Percentiles rank a stretch among this genome's conserved stretches.
Conservation (phyloP, 2,888 invertebrate genomes). For the Drosophila pegasa region DNA sequence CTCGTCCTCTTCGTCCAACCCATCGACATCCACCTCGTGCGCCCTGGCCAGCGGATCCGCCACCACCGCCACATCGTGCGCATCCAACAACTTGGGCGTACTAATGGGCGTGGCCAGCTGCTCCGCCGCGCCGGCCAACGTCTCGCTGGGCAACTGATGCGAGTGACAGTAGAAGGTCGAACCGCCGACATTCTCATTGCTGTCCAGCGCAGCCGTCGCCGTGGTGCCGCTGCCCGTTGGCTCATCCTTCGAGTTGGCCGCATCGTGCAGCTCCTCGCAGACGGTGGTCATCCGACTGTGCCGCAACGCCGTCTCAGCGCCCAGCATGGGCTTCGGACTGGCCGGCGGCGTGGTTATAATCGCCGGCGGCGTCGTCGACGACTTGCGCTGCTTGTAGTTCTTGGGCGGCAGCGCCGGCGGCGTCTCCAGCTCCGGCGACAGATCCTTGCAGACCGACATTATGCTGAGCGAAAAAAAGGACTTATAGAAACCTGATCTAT, state of each 20-base stretch:
- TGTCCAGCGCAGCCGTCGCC: slow-evolving; percentile 23
- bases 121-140: slow-evolving; percentile 14
- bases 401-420: slow-evolving; percentile 88
- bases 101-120: slow-evolving; percentile 35
- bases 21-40: slow-evolving; percentile 16
- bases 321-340: slow-evolving; percentile 82
- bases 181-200: slow-evolving; percentile 52
- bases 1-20: slow-evolving; percentile 25
- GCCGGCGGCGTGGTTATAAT: slow-evolving; percentile 82
- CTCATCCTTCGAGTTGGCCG: slow-evolving; percentile 15
- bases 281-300: slow-evolving; percentile 85
- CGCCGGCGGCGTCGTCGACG: slow-evolving; percentile 77
- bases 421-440: slow-evolving; percentile 81
- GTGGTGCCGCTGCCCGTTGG: not conserved
- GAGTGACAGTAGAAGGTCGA: slow-evolving; percentile 68
- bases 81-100: slow-evolving; percentile 49
- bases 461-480: slow-evolving; percentile 51
- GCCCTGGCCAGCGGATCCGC: not conserved
- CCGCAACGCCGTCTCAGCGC: slow-evolving; percentile 70
- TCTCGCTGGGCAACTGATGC: slow-evolving; percentile 73
- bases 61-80: not conserved
- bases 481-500: not conserved
- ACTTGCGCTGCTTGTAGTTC: slow-evolving; percentile 84
- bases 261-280: slow-evolving; percentile 80
- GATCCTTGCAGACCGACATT: slow-evolving; percentile 77